These are phyloP conservation scores for Nymphalis urticae DNA, from an alignment of 2,888 invertebrate genomes.

Conservation along the genomic window DNA sequence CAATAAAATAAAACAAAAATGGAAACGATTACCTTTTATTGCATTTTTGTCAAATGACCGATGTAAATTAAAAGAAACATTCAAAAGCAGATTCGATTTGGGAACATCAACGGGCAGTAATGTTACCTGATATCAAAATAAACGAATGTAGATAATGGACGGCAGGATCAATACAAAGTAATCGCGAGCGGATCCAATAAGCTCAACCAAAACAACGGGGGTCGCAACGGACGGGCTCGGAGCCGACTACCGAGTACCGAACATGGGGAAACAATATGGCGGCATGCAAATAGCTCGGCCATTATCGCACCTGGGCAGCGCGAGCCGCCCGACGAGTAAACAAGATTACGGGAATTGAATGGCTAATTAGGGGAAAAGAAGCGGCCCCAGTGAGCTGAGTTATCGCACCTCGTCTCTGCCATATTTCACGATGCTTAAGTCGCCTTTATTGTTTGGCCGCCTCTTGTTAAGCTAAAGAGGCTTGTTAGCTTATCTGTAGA, in stretches of 20 bases:
- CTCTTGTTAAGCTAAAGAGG: constrained; percentile 76
- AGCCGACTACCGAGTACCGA: constrained; percentile 53
- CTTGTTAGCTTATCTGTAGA: constrained; percentile 75
- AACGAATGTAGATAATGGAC: constrained; percentile 80
- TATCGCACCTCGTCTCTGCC: constrained; percentile 74
- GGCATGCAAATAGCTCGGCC: constrained; percentile 81
- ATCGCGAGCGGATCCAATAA: constrained; percentile 81
- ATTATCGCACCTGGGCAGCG: constrained; percentile 81
- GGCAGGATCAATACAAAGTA: constrained; percentile 80
- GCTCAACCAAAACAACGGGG: constrained; percentile 77
- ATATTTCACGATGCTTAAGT: constrained; percentile 78
- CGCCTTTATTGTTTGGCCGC: constrained; percentile 75
- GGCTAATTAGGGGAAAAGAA: constrained; percentile 81
- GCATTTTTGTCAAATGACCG: constrained; percentile 15
- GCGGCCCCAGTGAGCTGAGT: constrained; percentile 68
- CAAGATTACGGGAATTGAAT: constrained; percentile 82
- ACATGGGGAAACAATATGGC: constrained; percentile 80
- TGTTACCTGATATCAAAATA: constrained; percentile 73
- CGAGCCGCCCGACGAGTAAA: constrained; percentile 74
- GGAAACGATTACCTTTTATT: constrained; percentile 7
- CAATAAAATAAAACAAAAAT: neutral
- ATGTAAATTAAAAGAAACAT: constrained; percentile 50
- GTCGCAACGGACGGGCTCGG: constrained; percentile 63
- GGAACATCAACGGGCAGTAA: constrained; percentile 70
- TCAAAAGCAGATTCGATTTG: constrained; percentile 61